These are phyloP conservation scores for Cryptoprocta ferox DNA, from an alignment of 2,797 vertebrate species.

Conservation along the genomic window DNA sequence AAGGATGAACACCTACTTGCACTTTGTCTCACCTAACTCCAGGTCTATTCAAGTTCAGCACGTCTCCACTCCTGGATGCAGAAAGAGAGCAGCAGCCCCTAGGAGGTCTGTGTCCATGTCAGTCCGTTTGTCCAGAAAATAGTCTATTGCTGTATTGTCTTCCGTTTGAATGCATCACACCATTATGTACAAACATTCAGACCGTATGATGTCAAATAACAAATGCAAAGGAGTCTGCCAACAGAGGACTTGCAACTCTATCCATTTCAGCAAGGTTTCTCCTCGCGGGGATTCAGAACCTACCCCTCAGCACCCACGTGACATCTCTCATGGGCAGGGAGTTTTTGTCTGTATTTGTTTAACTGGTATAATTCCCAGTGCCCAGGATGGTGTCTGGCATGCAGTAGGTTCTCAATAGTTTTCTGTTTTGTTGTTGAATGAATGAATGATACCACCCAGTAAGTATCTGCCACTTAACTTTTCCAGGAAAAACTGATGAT, in stretches of 20 bases:
- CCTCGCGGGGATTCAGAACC: neutral
- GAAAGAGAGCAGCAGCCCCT: neutral
- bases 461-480: neutral
- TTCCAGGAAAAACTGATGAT: neutral
- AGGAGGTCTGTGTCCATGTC: too few relatives aligned
- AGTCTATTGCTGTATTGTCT: neutral
- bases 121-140: neutral
- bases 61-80: accelerated
- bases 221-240: neutral
- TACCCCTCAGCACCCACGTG: accelerated
- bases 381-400: neutral
- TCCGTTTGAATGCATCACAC: neutral
- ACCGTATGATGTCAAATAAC: neutral
- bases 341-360: neutral
- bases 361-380: neutral
- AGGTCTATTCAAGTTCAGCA: neutral
- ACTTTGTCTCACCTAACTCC: neutral
- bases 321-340: neutral
- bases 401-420: neutral
- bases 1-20: neutral
- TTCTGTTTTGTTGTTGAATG: neutral
- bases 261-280: neutral
- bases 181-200: neutral
- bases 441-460: neutral
- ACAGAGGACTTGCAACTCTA: neutral